Conservation (phyloP, 2,888 invertebrate species). For the Microplitis manilae region DNA sequence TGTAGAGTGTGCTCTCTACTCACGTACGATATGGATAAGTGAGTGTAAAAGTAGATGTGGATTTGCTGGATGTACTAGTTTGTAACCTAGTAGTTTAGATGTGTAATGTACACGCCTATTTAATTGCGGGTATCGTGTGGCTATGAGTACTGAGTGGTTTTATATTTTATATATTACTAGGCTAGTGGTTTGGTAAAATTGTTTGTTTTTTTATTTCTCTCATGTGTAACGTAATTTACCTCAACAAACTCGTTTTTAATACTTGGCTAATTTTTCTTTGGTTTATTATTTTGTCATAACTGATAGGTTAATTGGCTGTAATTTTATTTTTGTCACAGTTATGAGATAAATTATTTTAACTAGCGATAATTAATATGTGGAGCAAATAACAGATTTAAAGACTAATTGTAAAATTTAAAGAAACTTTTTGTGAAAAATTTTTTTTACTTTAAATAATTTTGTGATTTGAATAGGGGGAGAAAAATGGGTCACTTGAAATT, state of each 20-base stretch:
- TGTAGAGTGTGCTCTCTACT: slow-evolving; percentile 23
- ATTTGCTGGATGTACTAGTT: background rate
- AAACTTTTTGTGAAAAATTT: too few species aligned
- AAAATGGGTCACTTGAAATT: too few species aligned
- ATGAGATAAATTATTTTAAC: too few species aligned
- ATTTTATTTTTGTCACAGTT: too few species aligned
- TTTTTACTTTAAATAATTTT: too few species aligned
- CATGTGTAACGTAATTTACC: background rate
- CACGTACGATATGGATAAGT: slow-evolving; percentile 16
- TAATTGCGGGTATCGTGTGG: background rate
- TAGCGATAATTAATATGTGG: too few species aligned
- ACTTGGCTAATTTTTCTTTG: too few species aligned
- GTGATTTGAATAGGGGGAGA: too few species aligned
- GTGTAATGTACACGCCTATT: background rate
- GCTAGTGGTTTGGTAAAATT: background rate
- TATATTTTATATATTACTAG: background rate
- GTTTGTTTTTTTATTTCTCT: background rate
- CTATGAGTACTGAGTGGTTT: background rate
- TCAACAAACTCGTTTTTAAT: background rate
- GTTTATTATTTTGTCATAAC: too few species aligned
- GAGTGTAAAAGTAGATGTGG: background rate
- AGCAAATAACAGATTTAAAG: too few species aligned
- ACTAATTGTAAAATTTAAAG: too few species aligned
- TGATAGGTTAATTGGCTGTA: too few species aligned
- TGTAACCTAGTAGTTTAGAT: background rate